Base-by-base conservation (phyloP, 2,113 vertebrate species). In the Mungos mungo region DNA sequence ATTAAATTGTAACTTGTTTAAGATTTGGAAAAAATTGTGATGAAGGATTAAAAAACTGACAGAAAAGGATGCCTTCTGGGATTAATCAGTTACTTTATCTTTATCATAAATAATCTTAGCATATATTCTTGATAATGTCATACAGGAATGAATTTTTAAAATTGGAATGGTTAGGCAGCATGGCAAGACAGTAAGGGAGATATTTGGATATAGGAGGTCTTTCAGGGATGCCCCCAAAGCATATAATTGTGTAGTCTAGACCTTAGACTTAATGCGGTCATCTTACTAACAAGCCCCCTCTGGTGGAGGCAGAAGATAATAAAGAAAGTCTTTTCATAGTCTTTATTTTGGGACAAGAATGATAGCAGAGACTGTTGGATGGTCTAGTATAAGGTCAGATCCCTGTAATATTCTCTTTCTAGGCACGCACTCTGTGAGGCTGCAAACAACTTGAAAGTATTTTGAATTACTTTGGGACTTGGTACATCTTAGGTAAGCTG, bases 381-480 rank as follows among this genome's bases (percentile, higher is more conserved):
- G 47, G 7, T 41, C n/a, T 71, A 90, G 82, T 87, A 47, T 76
- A 87, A 87, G 68, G 63, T 54, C 29, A 7, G 60, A 12, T 63
- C 50, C 47, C 74, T 91, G 38, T 82, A 63, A 88, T 76, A 23
- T 90, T 76, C 45, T 83, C 38, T 93, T 95, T 83, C 88, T 77
- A 96, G 29, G 60, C 29, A 65, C 0, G 5, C 60, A 83, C 60
- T 90, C 74, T 77, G 41, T 31, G 69, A 96, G 94, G 41, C 88
- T 96, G 69, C 82, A 71, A 72, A 93, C 81, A 94, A 92, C 52
- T 94, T 92, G 23, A 94, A 94, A 96, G 92, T 83, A 84, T 63
- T 96, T 90, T 91, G 76, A 83, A 94, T 97, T 87, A 94, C 60
- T 88, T 93, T 77, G 81, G 76, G 82, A 68, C 60, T 96, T 97